phyloP scores from a whole-genome alignment of 2,888 invertebrate genomes.

The Lacanobia oleracea region DNA sequence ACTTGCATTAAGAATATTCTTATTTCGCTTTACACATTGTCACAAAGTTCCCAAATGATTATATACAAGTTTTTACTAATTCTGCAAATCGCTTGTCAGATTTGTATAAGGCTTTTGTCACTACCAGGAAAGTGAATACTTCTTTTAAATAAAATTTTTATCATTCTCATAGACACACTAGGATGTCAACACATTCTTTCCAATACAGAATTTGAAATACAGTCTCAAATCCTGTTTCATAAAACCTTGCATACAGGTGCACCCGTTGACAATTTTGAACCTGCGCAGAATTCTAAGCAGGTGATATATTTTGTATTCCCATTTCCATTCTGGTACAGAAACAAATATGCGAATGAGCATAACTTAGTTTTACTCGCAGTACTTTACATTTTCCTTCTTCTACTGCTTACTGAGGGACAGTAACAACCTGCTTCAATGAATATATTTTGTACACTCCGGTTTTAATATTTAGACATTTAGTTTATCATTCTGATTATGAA shows the following conservation, averaged over 20 bases:
- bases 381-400: conserved; percentile 12
- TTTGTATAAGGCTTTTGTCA: conserved; percentile 4
- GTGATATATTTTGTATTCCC: conserved; percentile 45
- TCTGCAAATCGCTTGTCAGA: neutral
- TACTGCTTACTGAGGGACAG: neutral
- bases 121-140: neutral
- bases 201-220: conserved; percentile 9
- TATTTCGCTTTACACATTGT: conserved; percentile 1
- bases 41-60: neutral
- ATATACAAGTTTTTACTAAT: neutral
- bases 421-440: neutral
- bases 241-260: conserved; percentile 16
- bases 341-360: conserved; percentile 34
- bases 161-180: neutral
- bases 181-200: neutral
- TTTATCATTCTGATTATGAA: neutral
- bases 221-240: conserved; percentile 2
- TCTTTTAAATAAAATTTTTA: neutral
- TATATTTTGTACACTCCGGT: neutral
- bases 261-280: conserved; percentile 41
- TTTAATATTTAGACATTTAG: neutral
- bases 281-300: conserved; percentile 52
- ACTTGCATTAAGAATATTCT: neutral
- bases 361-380: conserved; percentile 26
- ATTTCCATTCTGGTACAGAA: conserved; percentile 36